Evolutionary conservation across 2,797 vertebrate species (phyloP).

Genomic region (Chrysocyon brachyurus): DNA sequence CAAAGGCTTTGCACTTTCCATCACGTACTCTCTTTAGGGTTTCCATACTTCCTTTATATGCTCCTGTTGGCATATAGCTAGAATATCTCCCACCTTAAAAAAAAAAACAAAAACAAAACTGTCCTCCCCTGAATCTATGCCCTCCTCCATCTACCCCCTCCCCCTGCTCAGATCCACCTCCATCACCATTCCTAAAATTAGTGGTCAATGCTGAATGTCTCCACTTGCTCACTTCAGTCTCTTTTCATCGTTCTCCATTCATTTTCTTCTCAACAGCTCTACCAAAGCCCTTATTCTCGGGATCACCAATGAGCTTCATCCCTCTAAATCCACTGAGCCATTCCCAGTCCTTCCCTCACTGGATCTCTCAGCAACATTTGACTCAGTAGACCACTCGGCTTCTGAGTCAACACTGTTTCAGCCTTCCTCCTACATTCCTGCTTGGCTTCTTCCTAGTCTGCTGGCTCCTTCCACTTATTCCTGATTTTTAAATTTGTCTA

Average conservation of each 20-base stretch:
- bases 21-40: not conserved
- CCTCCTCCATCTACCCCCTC: not conserved
- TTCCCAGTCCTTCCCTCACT: not conserved
- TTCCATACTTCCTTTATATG: not conserved
- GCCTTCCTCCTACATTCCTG: not conserved
- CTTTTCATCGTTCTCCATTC: not conserved
- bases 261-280: not conserved
- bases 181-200: not conserved
- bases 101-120: not conserved
- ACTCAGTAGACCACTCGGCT: not conserved
- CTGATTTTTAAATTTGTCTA: not conserved
- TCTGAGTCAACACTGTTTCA: not conserved
- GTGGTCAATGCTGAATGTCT: not conserved
- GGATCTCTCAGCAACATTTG: not conserved
- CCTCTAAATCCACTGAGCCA: not conserved
- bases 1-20: not conserved
- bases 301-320: not conserved
- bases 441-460: not conserved
- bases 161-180: not conserved
- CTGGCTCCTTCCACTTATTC: not conserved
- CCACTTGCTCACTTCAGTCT: not conserved
- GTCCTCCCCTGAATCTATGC: not conserved
- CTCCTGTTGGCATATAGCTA: not conserved
- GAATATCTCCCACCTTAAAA: constrained; percentile 5
- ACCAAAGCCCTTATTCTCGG: not conserved